Percentiles rank a stretch among this genome's conserved stretches.
Evolutionary conservation across 2,113 vertebrate genomes (phyloP).

Genomic region (Neolamprologus variostigma): DNA sequence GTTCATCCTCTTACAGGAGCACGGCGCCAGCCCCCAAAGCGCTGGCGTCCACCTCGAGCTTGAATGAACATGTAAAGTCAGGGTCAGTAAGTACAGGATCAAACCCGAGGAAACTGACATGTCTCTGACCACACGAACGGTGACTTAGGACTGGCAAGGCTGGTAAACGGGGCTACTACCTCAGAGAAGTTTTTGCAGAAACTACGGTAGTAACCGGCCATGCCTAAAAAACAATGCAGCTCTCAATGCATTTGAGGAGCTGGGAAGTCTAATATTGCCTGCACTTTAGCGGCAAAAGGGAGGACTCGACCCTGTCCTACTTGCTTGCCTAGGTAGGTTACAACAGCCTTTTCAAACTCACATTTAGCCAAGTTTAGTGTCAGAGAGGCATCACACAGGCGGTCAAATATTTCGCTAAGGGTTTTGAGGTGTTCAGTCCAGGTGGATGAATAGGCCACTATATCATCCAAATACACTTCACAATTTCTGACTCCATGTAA

Average conservation of each 20-base stretch:
- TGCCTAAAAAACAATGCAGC: neutral
- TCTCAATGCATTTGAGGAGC: neutral
- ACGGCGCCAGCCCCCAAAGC: neutral
- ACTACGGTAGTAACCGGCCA: neutral
- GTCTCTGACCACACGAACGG: neutral
- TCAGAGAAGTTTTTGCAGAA: neutral
- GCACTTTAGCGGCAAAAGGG: neutral
- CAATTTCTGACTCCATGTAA: neutral
- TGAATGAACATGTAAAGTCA: neutral
- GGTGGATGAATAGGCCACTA: neutral
- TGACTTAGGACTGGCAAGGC: neutral
- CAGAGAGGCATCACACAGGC: neutral
- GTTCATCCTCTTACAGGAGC: neutral
- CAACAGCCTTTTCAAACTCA: neutral
- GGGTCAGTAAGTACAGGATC: neutral
- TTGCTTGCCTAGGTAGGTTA: neutral
- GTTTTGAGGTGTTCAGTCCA: neutral
- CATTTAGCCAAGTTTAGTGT: neutral
- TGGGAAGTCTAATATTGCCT: neutral
- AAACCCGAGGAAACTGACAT: neutral
- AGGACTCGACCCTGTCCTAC: neutral
- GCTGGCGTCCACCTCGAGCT: neutral
- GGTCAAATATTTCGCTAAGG: neutral
- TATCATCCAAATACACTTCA: neutral
- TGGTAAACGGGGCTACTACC: neutral